These are phyloP conservation scores for Paratilapia polleni DNA, from an alignment of 2,113 vertebrate genomes.

Conservation along the genomic window DNA sequence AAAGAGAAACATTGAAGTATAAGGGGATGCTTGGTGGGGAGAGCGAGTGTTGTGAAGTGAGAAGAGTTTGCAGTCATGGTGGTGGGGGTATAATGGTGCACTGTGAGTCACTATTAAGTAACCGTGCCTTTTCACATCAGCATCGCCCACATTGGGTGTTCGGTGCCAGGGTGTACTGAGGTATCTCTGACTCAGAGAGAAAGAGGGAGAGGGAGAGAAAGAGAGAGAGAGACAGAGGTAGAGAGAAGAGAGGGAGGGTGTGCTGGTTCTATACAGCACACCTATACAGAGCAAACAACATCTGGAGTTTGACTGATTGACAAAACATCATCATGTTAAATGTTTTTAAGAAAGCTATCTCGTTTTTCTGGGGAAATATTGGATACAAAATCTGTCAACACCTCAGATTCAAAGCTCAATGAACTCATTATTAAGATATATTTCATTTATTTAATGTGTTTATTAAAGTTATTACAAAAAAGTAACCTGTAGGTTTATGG, in stretches of 20 bases:
- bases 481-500: not conserved
- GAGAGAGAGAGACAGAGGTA: not conserved
- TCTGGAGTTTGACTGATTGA: conserved; percentile 28
- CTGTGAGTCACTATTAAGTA: conserved; percentile 78
- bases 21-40: not conserved
- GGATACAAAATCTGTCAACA: not conserved
- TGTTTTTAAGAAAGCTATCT: not conserved
- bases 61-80: conserved; percentile 56
- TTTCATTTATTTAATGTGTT: not conserved
- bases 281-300: conserved; percentile 37
- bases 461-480: not conserved
- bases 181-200: conserved; percentile 67
- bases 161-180: conserved; percentile 69
- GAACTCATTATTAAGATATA: not conserved
- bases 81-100: conserved; percentile 71
- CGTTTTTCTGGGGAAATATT: not conserved
- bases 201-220: not conserved
- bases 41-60: conserved; percentile 27
- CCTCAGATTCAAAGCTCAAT: not conserved
- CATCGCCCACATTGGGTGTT: conserved; percentile 69
- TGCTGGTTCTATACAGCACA: conserved; percentile 14
- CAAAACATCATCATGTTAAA: conserved; percentile 6
- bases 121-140: conserved; percentile 71
- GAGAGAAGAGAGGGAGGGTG: not conserved
- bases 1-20: conserved; percentile 44